A percentile compares a stretch with the other conserved stretches of the same genome.
Conservation (phyloP, 2,113 vertebrate genomes). For the Gasterosteus aculeatus region DNA sequence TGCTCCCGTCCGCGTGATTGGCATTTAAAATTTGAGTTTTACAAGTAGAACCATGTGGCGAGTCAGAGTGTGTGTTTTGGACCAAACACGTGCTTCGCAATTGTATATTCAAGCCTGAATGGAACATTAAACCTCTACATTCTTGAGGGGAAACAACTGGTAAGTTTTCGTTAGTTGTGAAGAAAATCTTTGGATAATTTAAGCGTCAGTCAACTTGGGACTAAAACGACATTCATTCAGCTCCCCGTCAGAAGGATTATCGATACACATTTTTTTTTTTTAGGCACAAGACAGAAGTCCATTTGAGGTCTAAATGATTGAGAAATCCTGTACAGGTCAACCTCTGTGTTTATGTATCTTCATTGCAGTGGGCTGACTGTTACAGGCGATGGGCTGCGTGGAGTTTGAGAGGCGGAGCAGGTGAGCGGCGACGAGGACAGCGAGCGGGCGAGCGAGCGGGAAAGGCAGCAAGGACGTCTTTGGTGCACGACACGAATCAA, state of each 20-base stretch:
- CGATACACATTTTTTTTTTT: slow-evolving; percentile 23
- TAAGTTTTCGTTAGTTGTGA: slow-evolving; percentile 7
- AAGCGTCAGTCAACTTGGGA: slow-evolving; percentile 10
- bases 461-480: slow-evolving; percentile 61
- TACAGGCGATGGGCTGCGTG: neutral
- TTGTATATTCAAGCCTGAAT: slow-evolving; percentile 9
- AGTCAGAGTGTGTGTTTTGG: slow-evolving; percentile 5
- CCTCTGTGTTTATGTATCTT: slow-evolving; percentile 15
- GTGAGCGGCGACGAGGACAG: slow-evolving; percentile 16
- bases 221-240: neutral
- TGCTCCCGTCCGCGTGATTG: slow-evolving; percentile 7
- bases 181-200: slow-evolving; percentile 20
- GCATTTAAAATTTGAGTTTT: neutral
- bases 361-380: neutral
- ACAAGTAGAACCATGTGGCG: slow-evolving; percentile 20
- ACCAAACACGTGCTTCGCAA: neutral
- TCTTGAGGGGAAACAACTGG: slow-evolving; percentile 23
- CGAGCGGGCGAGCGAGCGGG: neutral
- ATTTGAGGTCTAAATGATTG: neutral
- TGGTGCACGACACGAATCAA: slow-evolving; percentile 61
- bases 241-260: slow-evolving; percentile 36
- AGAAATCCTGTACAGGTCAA: slow-evolving; percentile 19
- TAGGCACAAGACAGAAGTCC: slow-evolving; percentile 26
- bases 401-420: slow-evolving; percentile 37
- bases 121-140: slow-evolving; percentile 11